Evolutionary conservation across 1,140 invertebrate species (phyloP), one percentile per base, ranked within the genome.

Genomic region (Maconellicoccus hirsutus): DNA sequence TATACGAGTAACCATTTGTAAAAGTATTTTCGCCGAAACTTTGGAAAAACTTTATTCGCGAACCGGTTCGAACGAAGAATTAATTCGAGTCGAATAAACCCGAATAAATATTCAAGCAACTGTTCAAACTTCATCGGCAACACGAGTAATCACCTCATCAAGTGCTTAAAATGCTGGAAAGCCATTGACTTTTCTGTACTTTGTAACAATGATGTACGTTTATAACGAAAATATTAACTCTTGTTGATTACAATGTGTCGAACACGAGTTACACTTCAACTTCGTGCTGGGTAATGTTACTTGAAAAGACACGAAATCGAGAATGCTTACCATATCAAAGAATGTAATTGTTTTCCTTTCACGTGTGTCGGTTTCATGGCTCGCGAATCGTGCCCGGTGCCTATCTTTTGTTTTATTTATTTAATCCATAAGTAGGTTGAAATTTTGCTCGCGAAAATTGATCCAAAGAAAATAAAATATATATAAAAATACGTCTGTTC

Each of bases 131-230:
- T 66, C 16, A 52, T 16, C n/a, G 12, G 25, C 3, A 23, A 10
- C 61, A 25, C 61, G 61, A 66, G 61, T 26, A 23, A 66, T 66
- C 61, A 23, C 21, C 2, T 66, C 61, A 66, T 66, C 61, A 26
- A 26, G 25, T 66, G 61, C 61, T 66, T 16, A 66, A 66, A 66
- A 66, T 26, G 25, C 10, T 66, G 61, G 61, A 66, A 66, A 66
- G 16, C 19, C 21, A 14, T 23, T 66, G 61, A 26, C 61, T 66
- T 23, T 66, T 6, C 21, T 8, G 61, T 66, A 61, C 59, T 66
- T 7, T 66, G 21, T 26, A 23, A 23, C 61, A 66, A 66, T 26
- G 22, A 66, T 66, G 19, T 16, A 25, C 19, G 42, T 52, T 52
- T 52, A 52, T 16, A 52, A 52, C 42, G 42, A 52, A 4, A 4